Base-by-base conservation (phyloP, 2,888 invertebrate species). In the Hydropsyche betteni region DNA sequence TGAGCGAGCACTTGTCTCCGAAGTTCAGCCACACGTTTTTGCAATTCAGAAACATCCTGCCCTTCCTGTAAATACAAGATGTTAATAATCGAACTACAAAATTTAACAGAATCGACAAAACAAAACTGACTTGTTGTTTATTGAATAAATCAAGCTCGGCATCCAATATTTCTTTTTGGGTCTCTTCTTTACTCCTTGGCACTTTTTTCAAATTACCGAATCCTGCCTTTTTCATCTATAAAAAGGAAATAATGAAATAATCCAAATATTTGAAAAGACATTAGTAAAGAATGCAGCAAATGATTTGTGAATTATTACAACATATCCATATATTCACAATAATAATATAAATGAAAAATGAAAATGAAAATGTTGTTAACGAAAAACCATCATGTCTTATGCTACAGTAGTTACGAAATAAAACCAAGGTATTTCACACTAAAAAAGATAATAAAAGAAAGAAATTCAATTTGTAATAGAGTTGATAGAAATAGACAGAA, bases 71-170 rank as follows among this genome's bases (percentile, higher is more conserved):
- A 36, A 24, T 8, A 38, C 52, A 44, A 44, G 44, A 24, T 10
- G 44, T 44, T 44, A 12, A 75, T 80, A 77, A 68, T 64, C 33
- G 5, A 75, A 51, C 12, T 6, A 70, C 50, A 75, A 68, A 61
- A 52, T 44, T 51, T 14, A 52, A 16, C 68, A 68, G 5, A 70
- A 68, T 61, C 5, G 44, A 16, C 36, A 69, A 51, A 69, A 74
- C 69, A 1, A 58, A 12, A 69, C 81, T 75, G 16, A 90, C 91
- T 84, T 92, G 94, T 82, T 96, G 95, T 80, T 95, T 95, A 0
- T 93, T 94, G 81, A 96, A 94, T 79, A 97, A 87, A 83, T 98
- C 97, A 82, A 97, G 84, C 83, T 98, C 97, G 0, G 95, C 94
- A 82, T 97, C 97, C 8, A 97, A 87, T 71, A 97, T 91, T 82